Conservation (phyloP, 2,797 vertebrate genomes). For the Syndactyla subalaris region DNA sequence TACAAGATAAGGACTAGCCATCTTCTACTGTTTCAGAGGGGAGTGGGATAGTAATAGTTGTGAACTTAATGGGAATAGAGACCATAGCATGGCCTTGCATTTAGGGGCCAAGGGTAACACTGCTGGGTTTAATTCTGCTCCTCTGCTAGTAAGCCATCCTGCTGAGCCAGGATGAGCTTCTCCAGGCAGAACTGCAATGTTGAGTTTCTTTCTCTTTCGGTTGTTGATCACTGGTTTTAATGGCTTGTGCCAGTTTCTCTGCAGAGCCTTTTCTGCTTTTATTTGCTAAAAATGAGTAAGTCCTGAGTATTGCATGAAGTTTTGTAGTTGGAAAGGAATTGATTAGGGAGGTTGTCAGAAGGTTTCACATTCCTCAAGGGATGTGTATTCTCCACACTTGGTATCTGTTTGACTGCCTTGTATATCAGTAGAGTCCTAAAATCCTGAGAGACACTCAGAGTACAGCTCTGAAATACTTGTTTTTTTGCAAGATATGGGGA, state of each 20-base stretch:
- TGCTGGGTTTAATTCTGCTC: neutral
- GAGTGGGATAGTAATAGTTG: neutral
- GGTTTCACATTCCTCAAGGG: neutral
- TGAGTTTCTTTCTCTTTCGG: neutral
- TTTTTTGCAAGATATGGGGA: neutral
- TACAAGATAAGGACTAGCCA: neutral
- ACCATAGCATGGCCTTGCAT: neutral
- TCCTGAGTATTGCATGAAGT: accelerated
- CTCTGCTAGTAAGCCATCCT: neutral
- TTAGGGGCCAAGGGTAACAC: neutral
- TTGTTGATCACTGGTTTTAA: neutral
- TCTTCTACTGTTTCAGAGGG: neutral
- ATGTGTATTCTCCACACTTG: accelerated
- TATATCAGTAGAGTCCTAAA: neutral
- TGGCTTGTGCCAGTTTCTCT: neutral
- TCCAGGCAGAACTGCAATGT: accelerated
- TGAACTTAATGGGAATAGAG: neutral
- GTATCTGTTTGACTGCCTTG: neutral
- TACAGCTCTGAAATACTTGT: accelerated
- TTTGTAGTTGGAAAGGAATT: neutral
- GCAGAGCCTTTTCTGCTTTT: neutral
- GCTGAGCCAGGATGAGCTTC: neutral
- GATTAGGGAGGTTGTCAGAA: neutral
- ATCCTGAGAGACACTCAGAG: neutral
- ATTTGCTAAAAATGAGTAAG: neutral